A percentile compares a stretch with the other conserved stretches of the same genome.
phyloP scores from a whole-genome alignment of 2,888 invertebrate species.

The Ectobius pallidus region DNA sequence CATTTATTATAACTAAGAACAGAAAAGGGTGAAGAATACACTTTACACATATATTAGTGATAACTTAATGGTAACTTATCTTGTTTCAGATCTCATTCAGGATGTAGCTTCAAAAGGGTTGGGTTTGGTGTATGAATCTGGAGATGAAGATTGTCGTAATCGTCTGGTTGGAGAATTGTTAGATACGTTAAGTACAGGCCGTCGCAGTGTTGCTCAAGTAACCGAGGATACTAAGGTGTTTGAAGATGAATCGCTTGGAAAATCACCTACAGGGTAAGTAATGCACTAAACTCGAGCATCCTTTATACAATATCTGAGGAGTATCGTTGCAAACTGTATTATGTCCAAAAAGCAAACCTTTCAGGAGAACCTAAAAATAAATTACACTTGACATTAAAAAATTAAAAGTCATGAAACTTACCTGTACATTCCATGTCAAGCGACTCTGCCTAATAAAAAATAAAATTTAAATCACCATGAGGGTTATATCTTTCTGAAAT shows the following conservation, averaged over 20 bases:
- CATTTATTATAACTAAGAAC: too few relatives aligned
- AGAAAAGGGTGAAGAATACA: too few relatives aligned
- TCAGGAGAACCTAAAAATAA: not conserved
- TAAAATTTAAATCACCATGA: too few relatives aligned
- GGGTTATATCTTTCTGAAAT: too few relatives aligned
- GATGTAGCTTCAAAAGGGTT: slow-evolving; percentile 92
- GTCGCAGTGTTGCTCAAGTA: slow-evolving; percentile 74
- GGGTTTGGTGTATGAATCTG: slow-evolving; percentile 84
- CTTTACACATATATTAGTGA: too few relatives aligned
- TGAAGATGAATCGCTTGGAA: slow-evolving; percentile 85
- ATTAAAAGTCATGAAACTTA: too few relatives aligned
- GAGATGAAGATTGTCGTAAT: slow-evolving; percentile 71
- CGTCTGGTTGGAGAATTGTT: slow-evolving; percentile 78
- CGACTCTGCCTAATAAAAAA: too few relatives aligned
- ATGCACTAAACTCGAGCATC: too few relatives aligned
- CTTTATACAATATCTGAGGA: not conserved
- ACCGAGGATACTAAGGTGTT: slow-evolving; percentile 84
- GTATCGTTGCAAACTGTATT: too few relatives aligned
- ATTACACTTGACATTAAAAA: not conserved
- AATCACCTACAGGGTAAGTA: slow-evolving; percentile 81
- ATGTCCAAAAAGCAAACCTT: not conserved
- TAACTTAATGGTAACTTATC: too few relatives aligned
- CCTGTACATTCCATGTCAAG: too few relatives aligned
- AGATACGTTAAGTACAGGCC: slow-evolving; percentile 82
- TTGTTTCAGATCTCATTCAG: slow-evolving; percentile 92